These are phyloP conservation scores for Zophobas morio DNA, from an alignment of 1,140 invertebrate genomes.

Conservation along the genomic window DNA sequence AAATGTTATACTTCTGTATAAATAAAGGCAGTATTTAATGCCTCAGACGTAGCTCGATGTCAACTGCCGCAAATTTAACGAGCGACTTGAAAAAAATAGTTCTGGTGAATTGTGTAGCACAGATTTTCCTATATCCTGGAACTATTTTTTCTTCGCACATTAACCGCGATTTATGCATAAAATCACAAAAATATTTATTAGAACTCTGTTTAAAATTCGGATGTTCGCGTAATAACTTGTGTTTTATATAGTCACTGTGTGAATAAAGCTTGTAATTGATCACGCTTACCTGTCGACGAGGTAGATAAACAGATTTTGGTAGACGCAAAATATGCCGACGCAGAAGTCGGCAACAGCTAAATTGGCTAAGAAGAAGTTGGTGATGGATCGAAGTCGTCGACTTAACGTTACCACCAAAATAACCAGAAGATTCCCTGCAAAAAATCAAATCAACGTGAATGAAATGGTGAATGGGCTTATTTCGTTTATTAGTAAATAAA, in stretches of 20 bases:
- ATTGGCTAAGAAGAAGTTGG: constrained; percentile 89
- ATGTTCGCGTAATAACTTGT: neutral
- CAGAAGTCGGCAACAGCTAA: constrained; percentile 87
- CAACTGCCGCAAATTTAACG: neutral
- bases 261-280: neutral
- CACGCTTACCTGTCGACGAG: constrained; percentile 77
- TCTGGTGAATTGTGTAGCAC: neutral
- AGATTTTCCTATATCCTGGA: neutral
- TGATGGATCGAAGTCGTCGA: constrained; percentile 82
- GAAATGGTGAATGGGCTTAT: neutral
- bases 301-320: constrained; percentile 86
- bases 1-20: neutral
- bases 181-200: constrained; percentile 18
- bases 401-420: constrained; percentile 86
- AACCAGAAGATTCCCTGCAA: constrained; percentile 86
- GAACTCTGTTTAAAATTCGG: neutral
- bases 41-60: neutral
- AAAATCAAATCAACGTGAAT: constrained; percentile 11
- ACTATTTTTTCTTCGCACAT: neutral
- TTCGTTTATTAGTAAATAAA: constrained; percentile 1
- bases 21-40: neutral
- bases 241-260: neutral
- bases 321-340: constrained; percentile 89
- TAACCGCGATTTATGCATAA: neutral
- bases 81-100: neutral